A percentile compares a stretch with the other conserved stretches of the same genome.
Conservation (phyloP, 1,140 invertebrate genomes). For the Listronotus bonariensis region DNA sequence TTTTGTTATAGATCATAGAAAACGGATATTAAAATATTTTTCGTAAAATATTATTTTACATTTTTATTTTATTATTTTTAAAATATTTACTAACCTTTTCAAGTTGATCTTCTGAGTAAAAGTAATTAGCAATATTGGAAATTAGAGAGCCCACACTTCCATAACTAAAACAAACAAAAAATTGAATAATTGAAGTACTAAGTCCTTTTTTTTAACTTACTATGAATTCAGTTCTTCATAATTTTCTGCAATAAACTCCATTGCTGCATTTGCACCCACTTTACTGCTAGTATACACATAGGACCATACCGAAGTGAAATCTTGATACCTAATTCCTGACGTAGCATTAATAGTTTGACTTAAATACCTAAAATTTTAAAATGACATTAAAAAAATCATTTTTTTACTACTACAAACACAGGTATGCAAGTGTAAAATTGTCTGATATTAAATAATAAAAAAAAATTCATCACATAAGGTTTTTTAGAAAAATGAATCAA, state of each 20-base stretch:
- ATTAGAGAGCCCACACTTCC: slow-evolving; percentile 19
- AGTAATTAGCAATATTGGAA: slow-evolving; percentile 22
- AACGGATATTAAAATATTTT: too few species aligned
- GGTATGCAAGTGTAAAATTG: background rate
- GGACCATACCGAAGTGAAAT: slow-evolving; percentile 54
- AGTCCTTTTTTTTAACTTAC: slow-evolving; percentile 21
- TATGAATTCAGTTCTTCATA: slow-evolving; percentile 11
- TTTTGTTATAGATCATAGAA: too few species aligned
- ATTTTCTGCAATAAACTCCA: slow-evolving; percentile 56
- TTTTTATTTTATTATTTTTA: too few species aligned
- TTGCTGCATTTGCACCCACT: slow-evolving; percentile 55
- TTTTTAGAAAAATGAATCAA: too few species aligned
- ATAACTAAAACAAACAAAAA: slow-evolving; percentile 7
- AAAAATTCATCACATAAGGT: too few species aligned
- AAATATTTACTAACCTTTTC: slow-evolving; percentile 22
- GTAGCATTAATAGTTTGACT: slow-evolving; percentile 49
- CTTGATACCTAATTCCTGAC: slow-evolving; percentile 57
- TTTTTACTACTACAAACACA: background rate
- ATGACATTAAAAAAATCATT: too few species aligned
- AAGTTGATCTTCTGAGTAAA: slow-evolving; percentile 19
- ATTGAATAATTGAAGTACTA: too few species aligned
- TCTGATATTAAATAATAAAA: too few species aligned
- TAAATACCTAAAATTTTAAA: slow-evolving; percentile 45
- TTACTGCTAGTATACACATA: slow-evolving; percentile 55
- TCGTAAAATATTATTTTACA: too few species aligned